A percentile compares a stretch with the other conserved stretches of the same genome.
Evolutionary conservation across 2,888 invertebrate genomes (phyloP).

Genomic region (Cataglyphis albicans): DNA sequence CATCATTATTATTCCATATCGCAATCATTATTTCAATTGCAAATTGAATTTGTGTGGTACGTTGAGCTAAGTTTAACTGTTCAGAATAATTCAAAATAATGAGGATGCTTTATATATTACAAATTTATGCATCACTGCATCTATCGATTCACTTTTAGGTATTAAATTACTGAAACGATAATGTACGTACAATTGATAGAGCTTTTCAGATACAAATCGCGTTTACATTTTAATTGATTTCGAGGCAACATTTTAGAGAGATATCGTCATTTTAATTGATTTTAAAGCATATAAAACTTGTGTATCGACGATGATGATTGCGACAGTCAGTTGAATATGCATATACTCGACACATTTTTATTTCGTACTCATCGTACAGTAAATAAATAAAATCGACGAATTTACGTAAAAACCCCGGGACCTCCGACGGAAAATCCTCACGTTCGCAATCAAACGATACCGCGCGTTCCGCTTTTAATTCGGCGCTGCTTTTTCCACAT

Average conservation of each 20-base stretch:
- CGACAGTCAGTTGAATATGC: conserved; percentile 19
- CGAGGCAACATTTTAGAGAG: neutral
- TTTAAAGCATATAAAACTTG: neutral
- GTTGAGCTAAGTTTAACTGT: neutral
- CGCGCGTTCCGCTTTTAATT: conserved; percentile 4
- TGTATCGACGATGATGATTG: neutral
- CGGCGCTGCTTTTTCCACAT: neutral
- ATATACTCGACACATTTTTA: neutral
- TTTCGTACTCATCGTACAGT: neutral
- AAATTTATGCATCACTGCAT: conserved; percentile 3
- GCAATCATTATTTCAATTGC: conserved; percentile 7
- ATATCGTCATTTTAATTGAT: conserved; percentile 21
- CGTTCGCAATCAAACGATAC: conserved; percentile 6
- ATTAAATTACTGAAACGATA: conserved; percentile 1
- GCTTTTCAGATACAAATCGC: conserved; percentile 13
- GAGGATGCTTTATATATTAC: neutral
- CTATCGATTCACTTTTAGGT: conserved; percentile 6
- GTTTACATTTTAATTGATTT: conserved; percentile 19
- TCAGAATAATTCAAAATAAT: conserved; percentile 1
- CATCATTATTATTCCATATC: conserved; percentile 1
- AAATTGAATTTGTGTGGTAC: neutral
- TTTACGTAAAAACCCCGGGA: neutral
- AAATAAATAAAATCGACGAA: conserved; percentile 13
- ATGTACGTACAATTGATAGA: neutral
- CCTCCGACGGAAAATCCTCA: neutral